Conservation (phyloP, 2,113 vertebrate genomes). For the Triplophysa tibetana region DNA sequence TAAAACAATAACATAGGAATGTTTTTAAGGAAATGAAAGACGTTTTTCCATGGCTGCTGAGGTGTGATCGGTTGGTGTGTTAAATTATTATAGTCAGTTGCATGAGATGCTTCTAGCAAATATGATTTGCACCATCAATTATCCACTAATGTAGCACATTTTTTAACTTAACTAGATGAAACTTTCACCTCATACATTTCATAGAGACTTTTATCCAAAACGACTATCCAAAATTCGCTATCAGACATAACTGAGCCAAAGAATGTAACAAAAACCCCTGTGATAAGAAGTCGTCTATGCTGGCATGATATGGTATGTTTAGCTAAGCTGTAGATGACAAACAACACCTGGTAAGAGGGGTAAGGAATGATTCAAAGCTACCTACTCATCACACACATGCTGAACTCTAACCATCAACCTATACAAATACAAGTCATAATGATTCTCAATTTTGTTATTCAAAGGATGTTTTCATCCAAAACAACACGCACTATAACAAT, state of each 20-base stretch:
- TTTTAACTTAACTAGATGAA: no score
- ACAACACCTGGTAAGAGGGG: not conserved
- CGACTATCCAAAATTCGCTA: no score
- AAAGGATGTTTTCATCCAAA: conserved; percentile 27
- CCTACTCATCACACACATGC: not conserved
- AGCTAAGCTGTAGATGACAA: conserved; percentile 17
- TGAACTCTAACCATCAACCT: not conserved
- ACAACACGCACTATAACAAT: conserved; percentile 37
- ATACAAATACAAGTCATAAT: not conserved
- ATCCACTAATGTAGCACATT: no score
- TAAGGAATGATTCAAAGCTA: not conserved
- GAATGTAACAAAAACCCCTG: conserved; percentile 17
- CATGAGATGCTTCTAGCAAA: not conserved
- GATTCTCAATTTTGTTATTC: not conserved
- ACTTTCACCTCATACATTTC: no score
- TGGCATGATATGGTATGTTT: conserved; percentile 8
- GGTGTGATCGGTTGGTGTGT: conserved; percentile 12
- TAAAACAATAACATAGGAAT: conserved; percentile 64
- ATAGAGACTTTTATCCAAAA: no score
- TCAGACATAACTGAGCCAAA: no score
- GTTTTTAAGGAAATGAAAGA: conserved; percentile 66
- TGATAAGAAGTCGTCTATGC: conserved; percentile 10
- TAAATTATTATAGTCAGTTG: not conserved
- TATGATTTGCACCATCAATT: no score
- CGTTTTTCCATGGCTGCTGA: conserved; percentile 63